Evolutionary conservation across 2,797 vertebrate genomes (phyloP).

Genomic region (Poecilia gillii): DNA sequence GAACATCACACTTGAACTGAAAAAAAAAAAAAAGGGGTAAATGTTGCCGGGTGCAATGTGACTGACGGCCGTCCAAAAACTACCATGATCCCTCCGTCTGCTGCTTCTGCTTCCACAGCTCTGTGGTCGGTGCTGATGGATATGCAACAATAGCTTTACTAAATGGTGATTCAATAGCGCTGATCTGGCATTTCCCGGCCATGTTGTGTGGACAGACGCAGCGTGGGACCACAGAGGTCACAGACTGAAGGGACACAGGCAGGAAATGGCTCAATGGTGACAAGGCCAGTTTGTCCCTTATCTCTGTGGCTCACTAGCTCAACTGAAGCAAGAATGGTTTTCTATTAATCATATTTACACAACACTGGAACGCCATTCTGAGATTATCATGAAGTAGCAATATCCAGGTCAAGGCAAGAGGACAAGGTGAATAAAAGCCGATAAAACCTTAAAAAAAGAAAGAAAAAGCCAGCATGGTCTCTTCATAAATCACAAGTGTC

Average conservation of each 20-base stretch:
- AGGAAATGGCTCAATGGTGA: slow-evolving; percentile 57
- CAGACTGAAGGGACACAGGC: slow-evolving; percentile 27
- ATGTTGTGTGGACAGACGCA: background rate
- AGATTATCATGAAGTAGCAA: background rate
- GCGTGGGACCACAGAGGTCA: slow-evolving; percentile 32
- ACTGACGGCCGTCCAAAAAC: background rate
- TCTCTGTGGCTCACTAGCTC: slow-evolving; percentile 36
- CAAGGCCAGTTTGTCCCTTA: slow-evolving; percentile 30
- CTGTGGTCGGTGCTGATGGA: background rate
- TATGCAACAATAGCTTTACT: background rate
- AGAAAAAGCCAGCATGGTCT: background rate
- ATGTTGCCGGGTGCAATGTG: background rate
- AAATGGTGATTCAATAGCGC: slow-evolving; percentile 28
- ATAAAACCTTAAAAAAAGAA: background rate
- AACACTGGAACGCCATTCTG: slow-evolving; percentile 28
- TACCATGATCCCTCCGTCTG: background rate
- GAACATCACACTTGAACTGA: background rate
- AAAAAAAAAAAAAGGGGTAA: background rate
- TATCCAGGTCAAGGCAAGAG: background rate
- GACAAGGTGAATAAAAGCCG: background rate
- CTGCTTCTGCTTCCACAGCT: background rate
- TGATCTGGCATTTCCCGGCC: slow-evolving; percentile 28
- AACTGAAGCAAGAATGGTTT: slow-evolving; percentile 18
- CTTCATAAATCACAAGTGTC: background rate
- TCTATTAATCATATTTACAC: slow-evolving; percentile 31